A percentile compares a stretch with the other conserved stretches of the same genome.
phyloP scores from a whole-genome alignment of 2,797 vertebrate genomes.

The Pitangus sulphuratus region DNA sequence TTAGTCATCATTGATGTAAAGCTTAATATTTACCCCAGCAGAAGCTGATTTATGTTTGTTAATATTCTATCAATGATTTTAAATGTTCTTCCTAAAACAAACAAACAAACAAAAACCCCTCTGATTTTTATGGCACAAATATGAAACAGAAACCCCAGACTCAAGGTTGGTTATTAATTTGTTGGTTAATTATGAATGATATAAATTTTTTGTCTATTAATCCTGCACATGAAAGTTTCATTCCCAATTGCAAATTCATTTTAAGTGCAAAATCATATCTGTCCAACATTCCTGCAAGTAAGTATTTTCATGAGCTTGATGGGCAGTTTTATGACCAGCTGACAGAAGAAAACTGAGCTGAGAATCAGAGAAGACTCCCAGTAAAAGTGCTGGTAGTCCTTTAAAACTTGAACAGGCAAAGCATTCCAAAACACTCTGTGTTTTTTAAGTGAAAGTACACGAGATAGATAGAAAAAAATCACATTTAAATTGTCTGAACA shows the following conservation, averaged over 20 bases:
- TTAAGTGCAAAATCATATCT: not conserved
- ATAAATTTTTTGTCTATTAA: not conserved
- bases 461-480: not conserved
- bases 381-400: not conserved
- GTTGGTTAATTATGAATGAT: not conserved
- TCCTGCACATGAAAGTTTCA: not conserved
- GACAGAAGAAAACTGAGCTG: not conserved
- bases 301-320: not conserved
- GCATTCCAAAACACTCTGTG: not conserved
- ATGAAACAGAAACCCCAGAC: not conserved
- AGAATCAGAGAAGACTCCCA: not conserved
- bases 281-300: not conserved
- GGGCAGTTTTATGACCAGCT: slow-evolving; percentile 1
- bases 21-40: not conserved
- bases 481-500: not conserved
- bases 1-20: not conserved
- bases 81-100: not conserved
- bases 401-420: not conserved
- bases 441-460: not conserved
- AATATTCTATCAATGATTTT: not conserved
- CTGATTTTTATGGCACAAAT: not conserved
- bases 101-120: not conserved
- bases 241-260: not conserved
- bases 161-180: not conserved
- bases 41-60: not conserved